These are phyloP conservation scores for Eleginops maclovinus DNA, from an alignment of 2,113 vertebrate species.

Conservation along the genomic window DNA sequence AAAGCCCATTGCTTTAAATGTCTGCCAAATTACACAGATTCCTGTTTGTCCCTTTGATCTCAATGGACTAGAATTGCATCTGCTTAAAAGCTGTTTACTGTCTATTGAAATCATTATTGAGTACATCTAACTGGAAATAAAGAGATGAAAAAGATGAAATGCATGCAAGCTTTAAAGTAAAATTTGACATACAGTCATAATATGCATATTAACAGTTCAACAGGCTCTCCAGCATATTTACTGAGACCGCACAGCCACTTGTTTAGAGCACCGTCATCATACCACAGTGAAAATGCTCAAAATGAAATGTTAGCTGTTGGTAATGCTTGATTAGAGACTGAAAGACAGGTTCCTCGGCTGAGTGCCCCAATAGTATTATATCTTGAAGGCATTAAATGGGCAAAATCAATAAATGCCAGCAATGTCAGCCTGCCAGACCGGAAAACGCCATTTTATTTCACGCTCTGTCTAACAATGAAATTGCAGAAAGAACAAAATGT, in stretches of 20 bases:
- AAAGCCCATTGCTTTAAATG: conserved; percentile 36
- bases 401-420: conserved; percentile 71
- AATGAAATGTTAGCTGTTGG: conserved; percentile 50
- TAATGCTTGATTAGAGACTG: conserved; percentile 49
- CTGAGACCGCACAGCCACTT: not conserved
- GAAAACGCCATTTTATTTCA: conserved; percentile 71
- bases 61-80: conserved; percentile 3
- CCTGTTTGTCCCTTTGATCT: conserved; percentile 31
- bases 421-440: conserved; percentile 42
- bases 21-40: conserved; percentile 38
- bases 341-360: conserved; percentile 41
- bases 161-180: not conserved
- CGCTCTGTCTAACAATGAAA: conserved; percentile 68
- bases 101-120: conserved; percentile 18
- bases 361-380: conserved; percentile 44
- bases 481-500: conserved; percentile 60
- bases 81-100: conserved; percentile 37
- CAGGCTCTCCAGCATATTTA: conserved; percentile 6
- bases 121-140: conserved; percentile 19
- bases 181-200: not conserved
- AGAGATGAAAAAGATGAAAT: not conserved
- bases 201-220: conserved; percentile 8
- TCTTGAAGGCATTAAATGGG: conserved; percentile 62
- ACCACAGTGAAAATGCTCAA: conserved; percentile 20
- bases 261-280: conserved; percentile 5